These are phyloP conservation scores for Ambastaia sidthimunki DNA, from an alignment of 2,797 vertebrate genomes.

Conservation along the genomic window DNA sequence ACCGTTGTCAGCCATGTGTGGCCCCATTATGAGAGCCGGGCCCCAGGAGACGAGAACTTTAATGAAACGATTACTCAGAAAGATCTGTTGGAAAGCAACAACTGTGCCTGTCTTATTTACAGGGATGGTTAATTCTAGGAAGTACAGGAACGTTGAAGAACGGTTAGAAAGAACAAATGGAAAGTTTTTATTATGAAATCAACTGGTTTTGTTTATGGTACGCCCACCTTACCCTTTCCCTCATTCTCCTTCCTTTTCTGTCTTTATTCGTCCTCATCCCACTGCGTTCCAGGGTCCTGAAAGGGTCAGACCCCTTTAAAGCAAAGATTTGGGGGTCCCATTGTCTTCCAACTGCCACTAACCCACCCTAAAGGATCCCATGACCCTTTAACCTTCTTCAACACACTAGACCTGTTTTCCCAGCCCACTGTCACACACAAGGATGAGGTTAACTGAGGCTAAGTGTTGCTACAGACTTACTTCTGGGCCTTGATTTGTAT, in stretches of 20 bases:
- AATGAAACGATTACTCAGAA: constrained; percentile 45
- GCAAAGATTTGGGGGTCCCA: neutral
- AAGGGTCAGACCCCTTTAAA: constrained; percentile 31
- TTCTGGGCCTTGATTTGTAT: neutral
- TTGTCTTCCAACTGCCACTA: constrained; percentile 18
- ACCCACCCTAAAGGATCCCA: constrained; percentile 33
- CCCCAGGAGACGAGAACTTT: constrained; percentile 42
- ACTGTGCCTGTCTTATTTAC: constrained; percentile 39
- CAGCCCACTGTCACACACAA: constrained; percentile 7
- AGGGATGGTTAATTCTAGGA: neutral
- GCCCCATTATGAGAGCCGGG: constrained; percentile 27
- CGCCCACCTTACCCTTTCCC: neutral
- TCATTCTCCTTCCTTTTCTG: neutral
- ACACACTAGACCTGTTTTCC: constrained; percentile 15
- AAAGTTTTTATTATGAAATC: constrained; percentile 9
- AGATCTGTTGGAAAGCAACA: constrained; percentile 15
- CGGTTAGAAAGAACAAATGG: neutral
- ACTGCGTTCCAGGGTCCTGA: constrained; percentile 14
- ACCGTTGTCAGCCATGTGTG: constrained; percentile 53
- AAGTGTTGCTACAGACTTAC: neutral
- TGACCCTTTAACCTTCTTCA: constrained; percentile 39
- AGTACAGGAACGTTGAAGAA: neutral
- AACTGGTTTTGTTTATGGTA: constrained; percentile 1
- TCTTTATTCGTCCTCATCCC: neutral
- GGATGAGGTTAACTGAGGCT: neutral